A percentile compares a stretch with the other conserved stretches of the same genome.
Evolutionary conservation across 2,797 vertebrate genomes (phyloP).

Genomic region (Pangasius krempfi): DNA sequence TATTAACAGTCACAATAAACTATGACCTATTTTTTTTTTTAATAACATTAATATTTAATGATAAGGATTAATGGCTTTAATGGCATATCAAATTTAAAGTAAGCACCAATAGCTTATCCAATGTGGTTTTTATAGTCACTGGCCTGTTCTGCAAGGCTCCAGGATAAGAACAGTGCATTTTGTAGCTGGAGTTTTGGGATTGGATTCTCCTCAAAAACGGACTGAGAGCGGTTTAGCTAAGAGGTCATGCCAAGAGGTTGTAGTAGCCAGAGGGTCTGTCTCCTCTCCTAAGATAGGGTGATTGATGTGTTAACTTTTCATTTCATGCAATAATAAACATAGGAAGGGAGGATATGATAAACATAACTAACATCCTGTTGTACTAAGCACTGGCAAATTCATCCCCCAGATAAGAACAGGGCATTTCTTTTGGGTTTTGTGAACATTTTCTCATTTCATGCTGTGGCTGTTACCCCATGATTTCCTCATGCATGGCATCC

Average conservation of each 20-base stretch:
- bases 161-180: background rate
- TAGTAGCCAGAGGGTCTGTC: background rate
- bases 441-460: constrained; percentile 35
- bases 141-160: background rate
- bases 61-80: too few relatives aligned
- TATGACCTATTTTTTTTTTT: background rate
- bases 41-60: background rate
- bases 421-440: background rate
- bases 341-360: background rate
- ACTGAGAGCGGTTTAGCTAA: background rate
- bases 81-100: background rate
- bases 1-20: background rate
- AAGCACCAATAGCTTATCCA: background rate
- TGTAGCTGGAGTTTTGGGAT: background rate
- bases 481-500: constrained; percentile 72
- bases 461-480: constrained; percentile 74
- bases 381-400: too few relatives aligned
- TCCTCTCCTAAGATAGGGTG: background rate
- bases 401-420: background rate
- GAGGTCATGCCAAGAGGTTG: background rate
- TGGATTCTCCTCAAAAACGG: background rate
- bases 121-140: background rate
- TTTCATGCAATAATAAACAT: background rate
- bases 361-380: too few relatives aligned
- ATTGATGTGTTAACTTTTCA: background rate